These are phyloP conservation scores for Bombyx huttoni DNA, from an alignment of 2,888 invertebrate genomes.

Conservation along the genomic window DNA sequence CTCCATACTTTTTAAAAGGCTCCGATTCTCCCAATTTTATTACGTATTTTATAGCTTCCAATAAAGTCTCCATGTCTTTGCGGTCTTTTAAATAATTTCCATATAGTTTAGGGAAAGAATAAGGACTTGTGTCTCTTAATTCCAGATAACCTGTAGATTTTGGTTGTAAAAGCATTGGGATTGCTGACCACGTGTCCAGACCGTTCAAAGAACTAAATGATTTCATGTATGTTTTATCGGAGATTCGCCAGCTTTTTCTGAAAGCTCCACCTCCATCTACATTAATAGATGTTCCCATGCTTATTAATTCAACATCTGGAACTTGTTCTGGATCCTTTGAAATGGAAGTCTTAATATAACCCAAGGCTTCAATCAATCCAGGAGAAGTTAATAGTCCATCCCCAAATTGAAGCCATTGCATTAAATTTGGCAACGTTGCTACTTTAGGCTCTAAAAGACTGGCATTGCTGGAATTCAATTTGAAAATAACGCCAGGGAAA, in stretches of 20 bases:
- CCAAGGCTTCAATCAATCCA: conserved; percentile 77
- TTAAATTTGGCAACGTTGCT: conserved; percentile 46
- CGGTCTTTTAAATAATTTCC: conserved; percentile 84
- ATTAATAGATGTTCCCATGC: conserved; percentile 74
- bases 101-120: conserved; percentile 81
- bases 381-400: conserved; percentile 73
- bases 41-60: conserved; percentile 74
- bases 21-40: conserved; percentile 72
- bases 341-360: conserved; percentile 73
- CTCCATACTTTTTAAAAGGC: conserved; percentile 71
- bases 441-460: conserved; percentile 52
- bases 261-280: conserved; percentile 71
- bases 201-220: conserved; percentile 70
- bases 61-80: conserved; percentile 71
- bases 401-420: conserved; percentile 61
- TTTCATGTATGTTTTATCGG: conserved; percentile 68
- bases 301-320: conserved; percentile 78
- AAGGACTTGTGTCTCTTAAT: conserved; percentile 81
- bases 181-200: conserved; percentile 74
- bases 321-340: conserved; percentile 68
- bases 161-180: conserved; percentile 81
- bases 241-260: conserved; percentile 69
- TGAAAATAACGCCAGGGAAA: conserved; percentile 66
- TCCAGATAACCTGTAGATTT: conserved; percentile 80
- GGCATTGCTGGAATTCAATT: conserved; percentile 51